Evolutionary conservation across 2,113 vertebrate genomes (phyloP).

Genomic region (Trinectes maculatus): DNA sequence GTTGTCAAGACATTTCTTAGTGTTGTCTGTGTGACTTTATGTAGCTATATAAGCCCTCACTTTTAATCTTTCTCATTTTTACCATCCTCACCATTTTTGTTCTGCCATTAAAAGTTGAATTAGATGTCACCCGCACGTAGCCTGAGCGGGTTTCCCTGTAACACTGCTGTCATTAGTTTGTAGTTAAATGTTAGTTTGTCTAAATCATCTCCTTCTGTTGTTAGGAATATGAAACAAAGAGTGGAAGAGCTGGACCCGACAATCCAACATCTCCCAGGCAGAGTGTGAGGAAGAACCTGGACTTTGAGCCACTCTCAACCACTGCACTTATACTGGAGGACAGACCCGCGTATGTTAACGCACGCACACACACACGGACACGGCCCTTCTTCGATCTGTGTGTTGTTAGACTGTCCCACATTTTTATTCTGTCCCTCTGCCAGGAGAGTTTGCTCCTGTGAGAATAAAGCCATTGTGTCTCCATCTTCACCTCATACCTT

Average conservation of each 20-base stretch:
- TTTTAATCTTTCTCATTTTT: not conserved
- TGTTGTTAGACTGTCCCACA: not conserved
- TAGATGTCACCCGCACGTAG: not conserved
- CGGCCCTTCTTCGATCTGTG: not conserved
- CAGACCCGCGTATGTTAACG: constrained; percentile 90
- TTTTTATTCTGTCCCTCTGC: not conserved
- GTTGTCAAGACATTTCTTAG: not conserved
- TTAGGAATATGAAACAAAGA: constrained; percentile 96
- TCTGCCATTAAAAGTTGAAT: not conserved
- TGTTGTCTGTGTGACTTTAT: not conserved
- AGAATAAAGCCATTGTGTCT: constrained; percentile 20
- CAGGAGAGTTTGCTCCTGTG: constrained; percentile 11
- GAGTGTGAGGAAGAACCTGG: constrained; percentile 92
- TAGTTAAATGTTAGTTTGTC: not conserved
- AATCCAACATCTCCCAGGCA: constrained; percentile 89
- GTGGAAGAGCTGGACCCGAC: constrained; percentile 84
- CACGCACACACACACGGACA: constrained; percentile 13
- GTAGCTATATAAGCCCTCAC: not conserved
- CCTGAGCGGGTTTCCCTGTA: not conserved
- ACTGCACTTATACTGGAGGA: constrained; percentile 96
- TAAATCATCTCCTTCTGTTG: not conserved
- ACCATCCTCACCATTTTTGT: not conserved
- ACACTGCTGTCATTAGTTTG: too few relatives aligned
- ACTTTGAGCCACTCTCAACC: constrained; percentile 96
- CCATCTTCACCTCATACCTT: constrained; percentile 17